Evolutionary conservation across 2,797 vertebrate species (phyloP).

Genomic region (Ambastaia sidthimunki): DNA sequence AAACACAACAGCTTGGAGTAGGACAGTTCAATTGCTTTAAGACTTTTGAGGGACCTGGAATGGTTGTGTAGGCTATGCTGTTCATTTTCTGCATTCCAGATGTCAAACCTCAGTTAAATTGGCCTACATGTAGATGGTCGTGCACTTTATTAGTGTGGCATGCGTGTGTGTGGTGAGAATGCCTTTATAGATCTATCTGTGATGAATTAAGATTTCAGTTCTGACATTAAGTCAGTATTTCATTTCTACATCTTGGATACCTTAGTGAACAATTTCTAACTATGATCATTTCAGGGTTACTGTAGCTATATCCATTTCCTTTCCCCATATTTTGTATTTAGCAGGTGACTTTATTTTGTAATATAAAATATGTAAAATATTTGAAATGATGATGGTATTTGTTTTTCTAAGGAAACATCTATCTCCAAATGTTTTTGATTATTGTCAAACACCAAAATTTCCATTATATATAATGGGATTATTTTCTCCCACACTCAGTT

Average conservation of each 20-base stretch:
- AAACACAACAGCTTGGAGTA: neutral
- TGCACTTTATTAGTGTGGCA: conserved; percentile 53
- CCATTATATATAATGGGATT: neutral
- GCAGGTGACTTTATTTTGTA: neutral
- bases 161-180: conserved; percentile 37
- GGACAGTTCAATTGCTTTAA: conserved; percentile 3
- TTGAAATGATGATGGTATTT: neutral
- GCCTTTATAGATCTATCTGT: conserved; percentile 5
- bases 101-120: conserved; percentile 34
- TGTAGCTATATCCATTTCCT: conserved; percentile 32
- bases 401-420: neutral
- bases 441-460: neutral
- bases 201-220: conserved; percentile 7
- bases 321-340: neutral
- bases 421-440: neutral
- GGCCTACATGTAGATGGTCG: conserved; percentile 40
- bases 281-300: conserved; percentile 1
- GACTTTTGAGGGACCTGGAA: neutral
- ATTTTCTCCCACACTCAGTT: neutral
- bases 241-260: neutral
- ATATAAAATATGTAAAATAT: neutral
- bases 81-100: neutral
- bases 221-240: neutral
- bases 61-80: neutral
- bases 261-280: conserved; percentile 15